Percentiles rank a stretch among this genome's conserved stretches.
Conservation (phyloP, 1,140 invertebrate genomes). For the Ptiloglossa arizonensis region DNA sequence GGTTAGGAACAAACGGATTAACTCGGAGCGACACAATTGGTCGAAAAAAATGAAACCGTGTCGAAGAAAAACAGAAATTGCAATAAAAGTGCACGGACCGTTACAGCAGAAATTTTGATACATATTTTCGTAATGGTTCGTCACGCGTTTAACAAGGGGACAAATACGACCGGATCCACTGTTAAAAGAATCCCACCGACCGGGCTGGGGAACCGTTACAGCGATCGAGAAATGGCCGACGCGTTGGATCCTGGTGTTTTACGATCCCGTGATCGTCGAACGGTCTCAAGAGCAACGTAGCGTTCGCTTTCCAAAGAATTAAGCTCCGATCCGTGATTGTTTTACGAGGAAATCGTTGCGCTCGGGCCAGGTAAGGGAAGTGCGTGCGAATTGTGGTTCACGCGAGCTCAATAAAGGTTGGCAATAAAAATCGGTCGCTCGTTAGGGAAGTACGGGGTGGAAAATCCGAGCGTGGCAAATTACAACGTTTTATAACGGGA, state of each 20-base stretch:
- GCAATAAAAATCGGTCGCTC: neutral
- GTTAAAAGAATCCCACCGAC: too few relatives aligned
- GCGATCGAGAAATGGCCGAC: neutral
- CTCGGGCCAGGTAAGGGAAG: neutral
- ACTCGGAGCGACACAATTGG: too few relatives aligned
- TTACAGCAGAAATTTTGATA: too few relatives aligned
- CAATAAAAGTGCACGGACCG: too few relatives aligned
- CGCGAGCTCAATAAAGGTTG: neutral
- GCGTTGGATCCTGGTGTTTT: neutral
- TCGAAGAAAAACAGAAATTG: too few relatives aligned
- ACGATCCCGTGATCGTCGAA: neutral
- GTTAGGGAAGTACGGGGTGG: neutral
- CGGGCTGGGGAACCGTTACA: too few relatives aligned
- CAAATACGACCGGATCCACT: too few relatives aligned
- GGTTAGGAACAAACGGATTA: too few relatives aligned
- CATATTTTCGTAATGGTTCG: too few relatives aligned
- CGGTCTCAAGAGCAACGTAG: neutral
- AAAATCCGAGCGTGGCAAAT: neutral
- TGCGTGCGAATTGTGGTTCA: neutral
- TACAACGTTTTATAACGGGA: neutral
- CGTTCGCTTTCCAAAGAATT: neutral
- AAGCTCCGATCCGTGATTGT: neutral
- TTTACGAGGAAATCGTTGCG: too few relatives aligned
- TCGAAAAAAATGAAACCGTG: too few relatives aligned
- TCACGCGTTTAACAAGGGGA: too few relatives aligned